Evolutionary conservation across 1,140 invertebrate genomes (phyloP), one percentile per base, ranked within the genome.

Genomic region (Diorhabda elongata): DNA sequence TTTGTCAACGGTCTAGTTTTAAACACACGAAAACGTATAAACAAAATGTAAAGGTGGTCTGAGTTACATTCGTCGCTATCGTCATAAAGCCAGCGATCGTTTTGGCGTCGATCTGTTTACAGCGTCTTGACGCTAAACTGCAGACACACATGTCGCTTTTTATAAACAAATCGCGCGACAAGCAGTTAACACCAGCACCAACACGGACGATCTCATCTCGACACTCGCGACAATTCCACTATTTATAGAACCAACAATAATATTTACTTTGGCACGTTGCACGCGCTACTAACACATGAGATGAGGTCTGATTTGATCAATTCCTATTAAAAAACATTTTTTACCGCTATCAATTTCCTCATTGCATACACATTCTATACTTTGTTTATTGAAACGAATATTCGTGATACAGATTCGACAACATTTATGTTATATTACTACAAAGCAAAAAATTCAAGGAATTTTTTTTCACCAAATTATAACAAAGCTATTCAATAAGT

Each of bases 1-100:
- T 78, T 78, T 78, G 77, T 78, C 77, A 78, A 78, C 77, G 77
- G 74, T 73, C 70, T 73, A 76, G 73, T 76, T 78, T 74, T 76
- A 78, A 77, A 76, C 76, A 73, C 71, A 64, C 70, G 59, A 64
- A 69, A 64, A 45, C 42, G 44, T 67, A 43, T 67, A 67, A 67
- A 67, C 68, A 66, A 67, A 59, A 60, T 67, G 43, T 69, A 67
- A 74, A 74, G 70, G 73, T 74, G 73, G 73, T 66, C 73, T 70
- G 71, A 74, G 68, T 70, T 70, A 72, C 68, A 70, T 72, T 72
- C 63, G 73, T 74, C 73, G 65, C 67, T 67, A 44, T 61, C 61
- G 68, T 72, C 73, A 71, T 74, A 72, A 74, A 74, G 70, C 67
- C 64, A 61, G 59, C 45, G 68, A 74, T 69, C 69, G 75, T 74